Base-by-base conservation (phyloP, 2,888 invertebrate species). In the Taphrorychus bicolor region DNA sequence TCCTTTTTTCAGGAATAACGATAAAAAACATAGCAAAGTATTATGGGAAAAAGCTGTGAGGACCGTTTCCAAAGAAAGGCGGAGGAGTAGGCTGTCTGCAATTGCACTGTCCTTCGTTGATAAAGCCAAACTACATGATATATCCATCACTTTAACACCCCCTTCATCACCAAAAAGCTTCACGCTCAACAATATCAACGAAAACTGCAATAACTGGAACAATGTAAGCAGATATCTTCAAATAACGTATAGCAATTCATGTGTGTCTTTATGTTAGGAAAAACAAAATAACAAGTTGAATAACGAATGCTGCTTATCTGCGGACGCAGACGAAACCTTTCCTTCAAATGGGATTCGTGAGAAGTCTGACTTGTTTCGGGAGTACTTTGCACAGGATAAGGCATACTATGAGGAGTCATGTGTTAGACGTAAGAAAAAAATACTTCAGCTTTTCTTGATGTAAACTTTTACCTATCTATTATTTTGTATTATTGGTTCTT, bases 21-120 rank as follows among this genome's bases (percentile, higher is more conserved):
- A 23, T 4, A 62, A 53, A 40, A 68, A 63, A 56, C 56, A 71
- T 48, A 65, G 75, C 45, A 79, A 76, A 70, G 73, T 74, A 22
- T 73, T 78, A 57, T 80, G 80, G 80, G 75, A 73, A 48, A 79
- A 79, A 60, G 80, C 81, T 3, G 76, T 79, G 17, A 69, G 75
- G 51, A 76, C 77, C 58, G 73, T 81, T 24, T 78, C 78, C 5
- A 75, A 70, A 66, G 75, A 78, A 71, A 70, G 78, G 22, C 75
- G 74, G 53, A 74, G 73, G 58, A 75, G 73, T 11, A 74, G 76
- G 56, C 76, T 81, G 63, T 78, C 78, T 21, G 72, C 74, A 24
- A 76, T 80, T 23, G 80, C 78, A 5, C 66, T 79, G 45, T 73
- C 75, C 22, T 72, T 78, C 24, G 77, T 80, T 71, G 79, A 79